Base-by-base conservation (phyloP, 2,888 invertebrate genomes). In the Didymodactylos carnosus region DNA sequence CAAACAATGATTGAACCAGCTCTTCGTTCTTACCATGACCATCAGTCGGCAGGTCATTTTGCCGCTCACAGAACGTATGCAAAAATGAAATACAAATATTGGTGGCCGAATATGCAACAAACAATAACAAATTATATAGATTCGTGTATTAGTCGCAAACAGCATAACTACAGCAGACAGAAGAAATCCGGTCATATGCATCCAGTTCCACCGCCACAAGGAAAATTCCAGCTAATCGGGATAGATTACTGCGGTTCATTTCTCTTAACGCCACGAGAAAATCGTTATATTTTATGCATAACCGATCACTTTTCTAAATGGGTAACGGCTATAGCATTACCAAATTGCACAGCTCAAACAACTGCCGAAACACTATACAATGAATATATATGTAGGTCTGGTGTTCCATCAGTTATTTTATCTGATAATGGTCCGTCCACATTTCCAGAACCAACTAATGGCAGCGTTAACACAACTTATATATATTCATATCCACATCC, bases 381-480 rank as follows among this genome's bases (percentile, higher is more conserved):
- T n/a, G 29, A 62, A 14, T 53, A 29, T 39, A 72, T 72, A 11
- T 39, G 49, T 27, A 16, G 16, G 19, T 41, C 8, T 39, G 72
- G 72, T 46, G 46, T 72, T n/a, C 72, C 72, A 10, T 29, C 49
- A 72, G 39, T 53, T 11, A 53, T 51, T 2, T n/a, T 51, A 8
- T 46, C 62, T 14, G 72, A 72, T 41, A 53, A 72, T 41, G 72
- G 72, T 19, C 16, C 62, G 72, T 19, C 16, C 62, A 6, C 39
- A 53, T 39, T 62, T 46, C 23, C 39, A 72, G 23, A 49, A 39
- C 4, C n/a, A 27, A 16, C 10, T 72, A 25, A 62, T 72, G 71
- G 7, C 49, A 7, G 77, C 77, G 41, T 39, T 77, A 53, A 77
- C 77, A 70, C 27, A 70, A 39, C 14, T 76, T 14, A 25, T 77